Evolutionary conservation across 2,113 vertebrate genomes (phyloP).

Genomic region (Chaetodon trifascialis): DNA sequence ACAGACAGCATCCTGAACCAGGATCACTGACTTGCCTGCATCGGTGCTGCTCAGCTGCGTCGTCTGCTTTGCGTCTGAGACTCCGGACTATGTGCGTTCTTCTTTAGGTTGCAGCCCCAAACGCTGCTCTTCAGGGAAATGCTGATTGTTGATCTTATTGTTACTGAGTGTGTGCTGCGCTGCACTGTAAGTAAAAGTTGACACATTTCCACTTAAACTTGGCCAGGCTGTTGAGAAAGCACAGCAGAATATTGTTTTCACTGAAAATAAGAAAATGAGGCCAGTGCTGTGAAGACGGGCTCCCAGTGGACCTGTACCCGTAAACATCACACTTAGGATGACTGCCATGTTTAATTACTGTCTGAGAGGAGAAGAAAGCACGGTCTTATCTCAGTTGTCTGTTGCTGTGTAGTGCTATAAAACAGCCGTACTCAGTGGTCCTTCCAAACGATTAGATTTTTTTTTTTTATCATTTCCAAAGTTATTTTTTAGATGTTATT

Average conservation of each 20-base stretch:
- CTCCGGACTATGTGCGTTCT: not conserved
- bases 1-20: not conserved
- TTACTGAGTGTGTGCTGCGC: not conserved
- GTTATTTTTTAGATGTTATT: too few relatives aligned
- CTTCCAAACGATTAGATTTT: too few relatives aligned
- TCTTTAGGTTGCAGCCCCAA: not conserved
- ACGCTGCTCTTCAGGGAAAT: slow-evolving; percentile 18
- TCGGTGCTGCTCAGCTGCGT: not conserved
- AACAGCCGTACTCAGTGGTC: too few relatives aligned
- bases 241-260: not conserved
- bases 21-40: not conserved
- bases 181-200: slow-evolving; percentile 15
- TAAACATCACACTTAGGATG: slow-evolving; percentile 42
- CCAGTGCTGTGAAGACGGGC: not conserved
- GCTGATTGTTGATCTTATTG: not conserved
- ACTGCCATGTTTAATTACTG: slow-evolving; percentile 47
- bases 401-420: not conserved
- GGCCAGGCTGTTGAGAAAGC: slow-evolving; percentile 9
- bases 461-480: too few relatives aligned
- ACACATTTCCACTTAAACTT: slow-evolving; percentile 26
- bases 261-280: slow-evolving; percentile 41
- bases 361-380: slow-evolving; percentile 17
- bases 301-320: slow-evolving; percentile 26
- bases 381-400: not conserved
- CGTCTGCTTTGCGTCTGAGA: not conserved